Evolutionary conservation across 2,888 invertebrate genomes (phyloP), one percentile per base, ranked within the genome.

Genomic region (Rutpela maculata): DNA sequence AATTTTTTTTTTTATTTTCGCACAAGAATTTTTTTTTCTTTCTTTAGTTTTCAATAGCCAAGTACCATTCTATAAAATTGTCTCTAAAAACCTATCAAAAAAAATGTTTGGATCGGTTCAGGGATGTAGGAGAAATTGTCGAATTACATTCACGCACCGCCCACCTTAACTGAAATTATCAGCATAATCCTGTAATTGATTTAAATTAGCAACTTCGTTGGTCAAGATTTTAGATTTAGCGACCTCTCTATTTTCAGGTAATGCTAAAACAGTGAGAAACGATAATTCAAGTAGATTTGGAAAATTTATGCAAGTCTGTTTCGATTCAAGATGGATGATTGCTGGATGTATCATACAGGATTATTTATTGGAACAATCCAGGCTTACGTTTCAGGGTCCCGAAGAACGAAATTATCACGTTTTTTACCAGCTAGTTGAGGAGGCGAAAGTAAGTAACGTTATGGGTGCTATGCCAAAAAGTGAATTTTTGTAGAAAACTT

Each of bases 281-380:
- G 97, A 98, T 90, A 98, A 98, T 89, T 97, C 97, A 15, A 96
- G 96, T 56, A 93, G 98, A 11, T 98, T 98, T 89, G 98, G 98
- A n/a, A 97, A 98, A 90, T 98, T 97, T 89, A 97, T 98, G 92
- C 97, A 97, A 90, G 96, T 98, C 9, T 96, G 97, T 87, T 94
- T 98, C 88, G 97, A 98, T 90, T 93, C 93, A 79, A 94, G 95
- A 84, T 96, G 96, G 91, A 95, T 95, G 90, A 98, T 98, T 86
- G 95, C 95, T 83, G 98, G 98, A 18, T 97, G 97, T 85, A 96
- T 97, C 79, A 95, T 98, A 71, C 95, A 97, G 87, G 97, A 98
- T 90, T 98, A 97, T 88, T 91, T 98, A 70, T 91, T 98, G 79
- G 98, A 98, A 88, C 95, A 97, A 86, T 97, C 97, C 19, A 92